Evolutionary conservation across 2,113 vertebrate species (phyloP).

Genomic region (Octodon degus): DNA sequence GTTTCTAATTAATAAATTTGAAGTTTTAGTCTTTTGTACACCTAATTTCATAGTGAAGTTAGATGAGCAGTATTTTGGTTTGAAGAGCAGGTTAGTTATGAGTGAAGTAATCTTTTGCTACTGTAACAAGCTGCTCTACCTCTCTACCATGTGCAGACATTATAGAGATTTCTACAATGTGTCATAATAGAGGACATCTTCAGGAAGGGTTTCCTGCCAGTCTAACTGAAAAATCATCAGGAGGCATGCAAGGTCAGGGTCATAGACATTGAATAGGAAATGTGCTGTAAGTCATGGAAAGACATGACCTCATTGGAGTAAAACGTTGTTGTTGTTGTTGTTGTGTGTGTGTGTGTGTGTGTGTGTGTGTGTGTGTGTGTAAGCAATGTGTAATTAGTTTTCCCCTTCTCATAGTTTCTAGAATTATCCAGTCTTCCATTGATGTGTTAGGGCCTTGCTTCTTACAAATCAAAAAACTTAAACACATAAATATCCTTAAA

Average conservation of each 20-base stretch:
- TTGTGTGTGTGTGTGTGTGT: background rate
- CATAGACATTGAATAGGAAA: background rate
- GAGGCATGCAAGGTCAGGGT: background rate
- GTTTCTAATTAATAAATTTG: slow-evolving; percentile 21
- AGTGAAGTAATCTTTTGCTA: slow-evolving; percentile 37
- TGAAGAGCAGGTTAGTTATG: slow-evolving; percentile 9
- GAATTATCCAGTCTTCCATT: background rate
- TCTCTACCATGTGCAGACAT: background rate
- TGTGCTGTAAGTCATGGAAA: background rate
- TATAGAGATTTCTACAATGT: background rate
- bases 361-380: background rate
- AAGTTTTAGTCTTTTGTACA: slow-evolving; percentile 26
- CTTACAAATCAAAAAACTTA: background rate
- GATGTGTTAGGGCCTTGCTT: background rate
- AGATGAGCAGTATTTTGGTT: slow-evolving; percentile 2
- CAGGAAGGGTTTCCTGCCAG: background rate
- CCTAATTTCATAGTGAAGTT: slow-evolving; percentile 16
- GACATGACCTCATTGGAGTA: background rate
- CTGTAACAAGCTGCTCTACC: background rate
- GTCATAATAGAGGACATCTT: background rate
- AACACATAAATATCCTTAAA: background rate
- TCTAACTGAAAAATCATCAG: background rate
- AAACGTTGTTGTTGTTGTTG: too few relatives aligned
- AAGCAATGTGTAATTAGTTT: background rate
- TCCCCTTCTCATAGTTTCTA: background rate